Conservation (phyloP, 2,888 invertebrate species). For the Thecocarcelia acutangulata region DNA sequence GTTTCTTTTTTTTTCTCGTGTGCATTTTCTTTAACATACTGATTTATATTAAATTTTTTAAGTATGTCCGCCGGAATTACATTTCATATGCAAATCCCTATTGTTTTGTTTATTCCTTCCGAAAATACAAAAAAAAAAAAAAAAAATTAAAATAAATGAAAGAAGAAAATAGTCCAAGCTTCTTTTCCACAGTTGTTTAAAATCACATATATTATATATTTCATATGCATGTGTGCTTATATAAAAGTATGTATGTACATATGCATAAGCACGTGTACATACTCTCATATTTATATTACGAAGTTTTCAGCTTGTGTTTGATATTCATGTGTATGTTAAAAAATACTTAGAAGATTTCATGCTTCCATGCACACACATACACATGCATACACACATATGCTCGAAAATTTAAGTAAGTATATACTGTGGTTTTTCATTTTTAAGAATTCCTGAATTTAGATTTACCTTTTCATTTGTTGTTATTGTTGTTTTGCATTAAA, state of each 20-base stretch:
- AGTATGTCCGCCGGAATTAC: constrained; percentile 65
- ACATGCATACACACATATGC: background rate
- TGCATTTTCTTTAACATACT: constrained; percentile 36
- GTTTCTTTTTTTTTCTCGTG: constrained; percentile 9
- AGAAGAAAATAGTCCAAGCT: constrained; percentile 41
- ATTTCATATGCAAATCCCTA: constrained; percentile 67
- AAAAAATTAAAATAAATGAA: constrained; percentile 14
- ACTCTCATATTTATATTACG: background rate
- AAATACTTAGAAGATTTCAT: background rate
- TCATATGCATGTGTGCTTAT: background rate
- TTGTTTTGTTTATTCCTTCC: constrained; percentile 52
- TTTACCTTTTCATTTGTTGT: constrained; percentile 38
- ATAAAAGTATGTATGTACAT: background rate
- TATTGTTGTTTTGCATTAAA: constrained; percentile 26
- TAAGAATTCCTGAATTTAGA: constrained; percentile 14
- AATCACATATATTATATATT: background rate
- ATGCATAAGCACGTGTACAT: background rate
- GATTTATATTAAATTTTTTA: constrained; percentile 62
- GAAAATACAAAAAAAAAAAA: constrained; percentile 14
- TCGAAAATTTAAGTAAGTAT: background rate
- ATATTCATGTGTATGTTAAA: constrained; percentile 15
- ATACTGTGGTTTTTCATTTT: background rate
- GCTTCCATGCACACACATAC: background rate
- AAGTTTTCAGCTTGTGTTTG: constrained; percentile 35
- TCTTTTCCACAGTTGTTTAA: constrained; percentile 1